Evolutionary conservation across 2,888 invertebrate genomes (phyloP).

Genomic region (Griposia aprilina): DNA sequence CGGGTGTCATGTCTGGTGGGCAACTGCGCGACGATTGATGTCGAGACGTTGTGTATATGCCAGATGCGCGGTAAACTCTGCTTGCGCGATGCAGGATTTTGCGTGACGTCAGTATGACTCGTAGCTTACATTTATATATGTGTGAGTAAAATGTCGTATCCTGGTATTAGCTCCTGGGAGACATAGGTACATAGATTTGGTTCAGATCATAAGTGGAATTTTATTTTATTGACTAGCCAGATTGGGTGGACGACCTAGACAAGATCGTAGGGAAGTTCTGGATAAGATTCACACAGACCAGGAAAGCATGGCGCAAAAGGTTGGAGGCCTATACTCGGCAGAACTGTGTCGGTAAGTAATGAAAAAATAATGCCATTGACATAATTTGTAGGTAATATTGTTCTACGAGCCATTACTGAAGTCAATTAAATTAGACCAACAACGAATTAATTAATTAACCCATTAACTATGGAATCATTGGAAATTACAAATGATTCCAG

Average conservation of each 20-base stretch:
- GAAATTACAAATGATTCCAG: conserved; percentile 2
- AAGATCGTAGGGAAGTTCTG: too few species aligned
- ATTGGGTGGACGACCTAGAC: too few species aligned
- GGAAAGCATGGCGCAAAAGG: not conserved
- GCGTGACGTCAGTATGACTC: too few species aligned
- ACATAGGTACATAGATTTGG: not conserved
- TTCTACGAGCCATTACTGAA: not conserved
- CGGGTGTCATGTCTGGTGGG: too few species aligned
- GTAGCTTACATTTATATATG: not conserved
- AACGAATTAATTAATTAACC: conserved; percentile 8
- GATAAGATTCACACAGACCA: too few species aligned
- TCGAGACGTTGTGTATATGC: too few species aligned
- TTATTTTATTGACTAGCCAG: too few species aligned
- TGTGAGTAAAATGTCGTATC: not conserved
- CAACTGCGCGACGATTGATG: too few species aligned
- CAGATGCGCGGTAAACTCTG: too few species aligned
- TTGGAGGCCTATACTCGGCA: not conserved
- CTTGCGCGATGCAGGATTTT: too few species aligned
- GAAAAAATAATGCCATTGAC: too few species aligned
- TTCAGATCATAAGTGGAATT: too few species aligned
- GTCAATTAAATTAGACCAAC: not conserved
- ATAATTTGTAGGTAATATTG: not conserved
- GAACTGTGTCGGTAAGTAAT: not conserved
- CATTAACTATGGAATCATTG: not conserved
- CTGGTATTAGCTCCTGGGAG: not conserved